These are phyloP conservation scores for Varanus salvator DNA, from an alignment of 2,113 vertebrate species.

Conservation along the genomic window DNA sequence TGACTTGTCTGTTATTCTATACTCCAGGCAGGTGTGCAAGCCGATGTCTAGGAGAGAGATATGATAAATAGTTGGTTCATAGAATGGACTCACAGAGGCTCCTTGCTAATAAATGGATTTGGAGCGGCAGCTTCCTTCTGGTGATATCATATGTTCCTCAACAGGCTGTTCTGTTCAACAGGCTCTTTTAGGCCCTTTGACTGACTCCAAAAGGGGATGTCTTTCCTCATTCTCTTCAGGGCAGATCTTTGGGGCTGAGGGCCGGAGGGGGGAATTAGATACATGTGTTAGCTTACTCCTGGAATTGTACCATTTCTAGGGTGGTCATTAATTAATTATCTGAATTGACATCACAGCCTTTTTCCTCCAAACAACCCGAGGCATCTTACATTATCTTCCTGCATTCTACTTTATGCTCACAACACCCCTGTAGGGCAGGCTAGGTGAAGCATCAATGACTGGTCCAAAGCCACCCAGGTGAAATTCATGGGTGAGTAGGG, in stretches of 20 bases:
- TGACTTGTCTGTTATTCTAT: neutral
- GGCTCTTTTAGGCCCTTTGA: neutral
- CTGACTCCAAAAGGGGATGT: neutral
- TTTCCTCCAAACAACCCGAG: too few relatives aligned
- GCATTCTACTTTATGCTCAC: too few relatives aligned
- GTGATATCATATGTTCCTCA: neutral
- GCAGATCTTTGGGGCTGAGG: neutral
- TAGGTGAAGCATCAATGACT: too few relatives aligned
- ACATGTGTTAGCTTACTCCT: too few relatives aligned
- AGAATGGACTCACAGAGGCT: neutral
- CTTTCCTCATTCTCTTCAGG: neutral
- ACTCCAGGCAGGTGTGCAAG: constrained; percentile 18
- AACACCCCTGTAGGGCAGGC: too few relatives aligned
- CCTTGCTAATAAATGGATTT: neutral
- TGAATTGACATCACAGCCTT: too few relatives aligned
- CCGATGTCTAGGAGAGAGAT: neutral
- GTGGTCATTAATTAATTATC: too few relatives aligned
- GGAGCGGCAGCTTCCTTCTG: neutral
- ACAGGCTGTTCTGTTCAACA: neutral
- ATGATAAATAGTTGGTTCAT: neutral
- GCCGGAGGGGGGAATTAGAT: too few relatives aligned
- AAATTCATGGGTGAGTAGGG: too few relatives aligned
- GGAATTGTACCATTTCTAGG: too few relatives aligned
- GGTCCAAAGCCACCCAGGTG: too few relatives aligned
- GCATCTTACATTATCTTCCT: too few relatives aligned